Conservation (phyloP, 2,113 vertebrate genomes). For the Reinhardtius hippoglossoides region DNA sequence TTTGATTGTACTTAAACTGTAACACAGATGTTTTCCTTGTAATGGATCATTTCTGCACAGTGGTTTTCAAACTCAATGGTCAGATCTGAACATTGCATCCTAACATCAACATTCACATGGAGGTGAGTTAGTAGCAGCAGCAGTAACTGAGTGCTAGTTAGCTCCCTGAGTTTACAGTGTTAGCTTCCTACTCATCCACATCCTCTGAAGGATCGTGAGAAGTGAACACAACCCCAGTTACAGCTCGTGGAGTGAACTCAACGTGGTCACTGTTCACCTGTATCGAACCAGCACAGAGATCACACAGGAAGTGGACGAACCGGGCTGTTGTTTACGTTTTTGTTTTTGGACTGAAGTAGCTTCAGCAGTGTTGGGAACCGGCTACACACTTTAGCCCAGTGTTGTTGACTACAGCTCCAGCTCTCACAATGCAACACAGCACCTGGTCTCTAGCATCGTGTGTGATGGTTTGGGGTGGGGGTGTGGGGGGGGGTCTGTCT, state of each 20-base stretch:
- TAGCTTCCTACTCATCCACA: not conserved
- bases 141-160: too few relatives aligned
- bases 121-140: too few relatives aligned
- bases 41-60: too few relatives aligned
- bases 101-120: too few relatives aligned
- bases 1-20: too few relatives aligned
- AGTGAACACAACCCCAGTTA: not conserved
- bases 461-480: not conserved
- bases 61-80: too few relatives aligned
- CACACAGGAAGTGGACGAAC: not conserved
- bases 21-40: too few relatives aligned
- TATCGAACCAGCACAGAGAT: not conserved
- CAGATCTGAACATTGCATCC: too few relatives aligned
- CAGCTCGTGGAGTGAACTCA: not conserved
- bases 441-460: not conserved
- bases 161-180: not conserved
- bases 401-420: not conserved
- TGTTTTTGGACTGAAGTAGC: constrained; percentile 11
- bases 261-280: not conserved
- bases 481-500: too few relatives aligned
- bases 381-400: not conserved
- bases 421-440: not conserved
- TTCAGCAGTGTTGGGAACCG: constrained; percentile 34
- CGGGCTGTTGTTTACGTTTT: constrained; percentile 76
- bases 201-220: not conserved